phyloP scores from a whole-genome alignment of 2,797 vertebrate species.

The Muscicapa striata region DNA sequence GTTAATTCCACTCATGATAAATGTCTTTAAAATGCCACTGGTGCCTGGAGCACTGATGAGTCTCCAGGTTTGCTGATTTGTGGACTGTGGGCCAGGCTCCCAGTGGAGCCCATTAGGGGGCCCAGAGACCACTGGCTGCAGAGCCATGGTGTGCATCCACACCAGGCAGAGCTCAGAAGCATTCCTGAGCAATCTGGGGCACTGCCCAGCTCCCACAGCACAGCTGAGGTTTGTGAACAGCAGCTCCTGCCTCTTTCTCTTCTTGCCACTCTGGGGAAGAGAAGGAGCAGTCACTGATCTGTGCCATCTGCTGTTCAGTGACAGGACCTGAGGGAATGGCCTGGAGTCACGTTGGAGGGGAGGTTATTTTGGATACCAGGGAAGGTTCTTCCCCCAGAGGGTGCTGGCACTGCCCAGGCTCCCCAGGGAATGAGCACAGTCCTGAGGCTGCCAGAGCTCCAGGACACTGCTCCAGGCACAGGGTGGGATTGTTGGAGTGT shows the following conservation, averaged over 20 bases:
- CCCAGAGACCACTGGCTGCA: constrained; percentile 48
- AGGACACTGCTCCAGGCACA: too few species aligned
- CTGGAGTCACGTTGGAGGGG: rapidly evolving
- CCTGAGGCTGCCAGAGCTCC: background rate
- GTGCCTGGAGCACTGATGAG: constrained; percentile 61
- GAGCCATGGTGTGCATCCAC: background rate
- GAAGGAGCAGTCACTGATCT: background rate
- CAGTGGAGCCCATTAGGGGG: constrained; percentile 73
- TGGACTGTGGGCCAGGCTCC: background rate
- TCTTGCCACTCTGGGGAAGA: background rate
- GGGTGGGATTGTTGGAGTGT: too few species aligned
- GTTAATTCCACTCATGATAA: constrained; percentile 72
- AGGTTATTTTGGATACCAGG: background rate
- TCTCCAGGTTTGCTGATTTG: constrained; percentile 34
- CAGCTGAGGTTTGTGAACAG: background rate
- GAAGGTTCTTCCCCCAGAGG: background rate
- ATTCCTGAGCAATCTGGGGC: constrained; percentile 47
- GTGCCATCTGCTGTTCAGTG: background rate
- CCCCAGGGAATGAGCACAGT: background rate
- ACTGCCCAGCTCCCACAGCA: constrained; percentile 13
- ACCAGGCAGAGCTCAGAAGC: constrained; percentile 42
- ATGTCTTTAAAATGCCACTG: constrained; percentile 64
- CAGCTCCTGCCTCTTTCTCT: background rate
- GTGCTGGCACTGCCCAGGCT: background rate
- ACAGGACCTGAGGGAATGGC: background rate